A percentile compares a stretch with the other conserved stretches of the same genome.
Conservation (phyloP, 2,888 invertebrate genomes). For the Thymelicus acteon region DNA sequence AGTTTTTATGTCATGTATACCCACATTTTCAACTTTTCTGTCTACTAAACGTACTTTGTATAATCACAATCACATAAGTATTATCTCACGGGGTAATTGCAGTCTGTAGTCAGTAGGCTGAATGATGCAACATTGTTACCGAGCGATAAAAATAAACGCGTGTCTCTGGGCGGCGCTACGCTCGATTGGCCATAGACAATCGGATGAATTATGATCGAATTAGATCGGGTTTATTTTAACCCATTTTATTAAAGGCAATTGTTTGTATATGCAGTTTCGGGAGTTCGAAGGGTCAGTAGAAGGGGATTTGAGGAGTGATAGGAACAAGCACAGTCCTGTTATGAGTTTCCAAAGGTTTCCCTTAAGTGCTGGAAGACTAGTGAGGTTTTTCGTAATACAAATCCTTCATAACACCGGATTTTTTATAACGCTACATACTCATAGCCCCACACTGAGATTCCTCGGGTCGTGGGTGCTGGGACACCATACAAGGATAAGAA, state of each 20-base stretch:
- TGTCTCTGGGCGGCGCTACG: constrained; percentile 65
- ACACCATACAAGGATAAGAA: no score
- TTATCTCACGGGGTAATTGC: constrained; percentile 24
- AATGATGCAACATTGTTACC: constrained; percentile 54
- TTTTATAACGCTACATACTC: no score
- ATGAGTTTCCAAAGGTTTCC: no score
- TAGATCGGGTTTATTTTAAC: constrained; percentile 5
- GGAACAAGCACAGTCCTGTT: no score
- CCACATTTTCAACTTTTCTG: neutral
- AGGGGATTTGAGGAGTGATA: no score
- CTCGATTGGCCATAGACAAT: constrained; percentile 70
- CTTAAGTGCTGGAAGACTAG: no score
- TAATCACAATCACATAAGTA: neutral
- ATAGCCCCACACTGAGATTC: no score
- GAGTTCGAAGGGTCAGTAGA: no score
- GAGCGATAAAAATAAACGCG: constrained; percentile 56
- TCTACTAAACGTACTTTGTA: neutral
- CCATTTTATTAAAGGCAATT: neutral
- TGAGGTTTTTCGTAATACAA: no score
- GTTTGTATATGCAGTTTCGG: neutral
- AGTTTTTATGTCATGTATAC: no score
- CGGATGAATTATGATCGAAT: constrained; percentile 44
- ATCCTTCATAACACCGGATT: no score
- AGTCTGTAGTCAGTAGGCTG: constrained; percentile 36
- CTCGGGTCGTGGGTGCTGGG: no score